Base-by-base conservation (phyloP, 1,140 invertebrate species). In the Reticulitermes speratus region DNA sequence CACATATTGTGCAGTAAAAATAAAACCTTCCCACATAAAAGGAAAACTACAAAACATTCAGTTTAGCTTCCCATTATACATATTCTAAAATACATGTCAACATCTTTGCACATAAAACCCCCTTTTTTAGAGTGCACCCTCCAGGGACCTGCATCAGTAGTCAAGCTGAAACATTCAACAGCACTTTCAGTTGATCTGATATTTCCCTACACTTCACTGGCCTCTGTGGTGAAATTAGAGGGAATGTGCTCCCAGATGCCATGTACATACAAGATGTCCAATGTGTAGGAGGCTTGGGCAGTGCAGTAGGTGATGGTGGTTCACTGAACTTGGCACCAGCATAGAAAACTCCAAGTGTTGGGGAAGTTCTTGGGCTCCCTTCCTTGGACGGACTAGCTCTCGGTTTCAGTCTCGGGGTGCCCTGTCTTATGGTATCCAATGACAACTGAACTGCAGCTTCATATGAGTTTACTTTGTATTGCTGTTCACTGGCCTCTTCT, bases 251-350 rank as follows among this genome's bases (percentile, higher is more conserved):
- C 88, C 88, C 44, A 86, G 88, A 88, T 86, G 90, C 30, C 75
- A 82, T 86, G 44, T 85, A 69, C 44, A 85, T 83, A 81, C 83
- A 83, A 14, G 87, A 55, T 30, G 88, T 93, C 94, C 94, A 94
- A 87, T 92, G 93, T 38, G 90, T 90, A 75, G 94, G 94, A 84
- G 94, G 94, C 88, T 92, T 93, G 16, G 94, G 94, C 65, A 94
- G 89, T 86, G 91, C 92, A 84, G 92, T 91, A 9, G 94, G 93
- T 45, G 93, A 92, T 12, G 94, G 94, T 65, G 94, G 92, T 86
- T 94, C 93, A 48, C 92, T 93, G 88, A 94, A 94, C 87, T 94
- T 94, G 21, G 93, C 93, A 87, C 93, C 94, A 83, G 94, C 94
- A 88, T 94, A 94, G 86, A 91, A 92, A 85, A 87, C 83, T 84